Conservation (phyloP, 2,888 invertebrate species). For the Minunthozetes semirufus region DNA sequence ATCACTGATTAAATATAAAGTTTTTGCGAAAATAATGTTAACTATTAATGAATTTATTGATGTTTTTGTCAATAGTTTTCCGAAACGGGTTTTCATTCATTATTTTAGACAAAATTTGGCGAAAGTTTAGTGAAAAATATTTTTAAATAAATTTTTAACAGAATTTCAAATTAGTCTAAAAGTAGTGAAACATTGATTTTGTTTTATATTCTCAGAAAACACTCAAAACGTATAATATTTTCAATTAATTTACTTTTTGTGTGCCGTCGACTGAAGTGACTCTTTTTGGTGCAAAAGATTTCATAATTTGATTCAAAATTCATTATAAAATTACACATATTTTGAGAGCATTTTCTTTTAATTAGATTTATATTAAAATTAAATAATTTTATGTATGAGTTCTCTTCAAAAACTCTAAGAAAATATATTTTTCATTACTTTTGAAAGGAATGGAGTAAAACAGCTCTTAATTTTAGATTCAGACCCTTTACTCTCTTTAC, state of each 20-base stretch:
- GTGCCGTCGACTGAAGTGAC: not conserved
- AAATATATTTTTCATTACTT: conserved; percentile 4
- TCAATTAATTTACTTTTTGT: not conserved
- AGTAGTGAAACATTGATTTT: not conserved
- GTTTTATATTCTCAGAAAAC: not conserved
- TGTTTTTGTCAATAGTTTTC: not conserved
- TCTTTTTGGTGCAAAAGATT: not conserved
- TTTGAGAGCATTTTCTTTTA: not conserved
- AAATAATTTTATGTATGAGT: not conserved
- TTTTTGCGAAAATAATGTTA: not conserved
- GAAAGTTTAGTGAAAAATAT: not conserved
- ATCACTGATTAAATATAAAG: not conserved
- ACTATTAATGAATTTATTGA: not conserved
- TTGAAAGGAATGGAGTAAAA: not conserved
- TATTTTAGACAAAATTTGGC: too few species aligned
- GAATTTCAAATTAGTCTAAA: not conserved
- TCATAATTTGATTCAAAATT: not conserved
- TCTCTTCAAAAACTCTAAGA: not conserved
- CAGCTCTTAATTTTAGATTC: not conserved
- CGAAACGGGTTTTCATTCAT: not conserved
- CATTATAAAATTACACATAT: not conserved
- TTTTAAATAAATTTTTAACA: not conserved
- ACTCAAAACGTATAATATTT: not conserved
- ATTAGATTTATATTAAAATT: not conserved
- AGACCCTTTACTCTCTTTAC: too few species aligned